phyloP scores from a whole-genome alignment of 1,140 invertebrate genomes.

The Campodea augens region DNA sequence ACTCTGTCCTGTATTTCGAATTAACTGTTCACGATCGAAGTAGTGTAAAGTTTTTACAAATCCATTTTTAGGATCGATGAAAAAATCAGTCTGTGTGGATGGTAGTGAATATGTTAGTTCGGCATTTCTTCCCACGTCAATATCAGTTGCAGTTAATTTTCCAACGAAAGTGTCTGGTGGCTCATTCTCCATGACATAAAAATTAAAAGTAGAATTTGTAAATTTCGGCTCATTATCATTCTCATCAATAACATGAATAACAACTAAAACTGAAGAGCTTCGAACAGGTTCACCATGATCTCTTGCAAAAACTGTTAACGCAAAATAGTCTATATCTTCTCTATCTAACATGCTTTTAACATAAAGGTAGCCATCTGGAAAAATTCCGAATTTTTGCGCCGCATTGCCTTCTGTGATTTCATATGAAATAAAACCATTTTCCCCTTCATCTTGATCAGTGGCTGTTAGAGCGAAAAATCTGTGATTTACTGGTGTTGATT shows the following conservation, averaged over 20 bases:
- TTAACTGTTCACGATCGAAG: constrained; percentile 70
- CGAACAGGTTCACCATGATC: constrained; percentile 54
- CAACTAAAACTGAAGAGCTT: constrained; percentile 61
- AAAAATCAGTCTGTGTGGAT: constrained; percentile 57
- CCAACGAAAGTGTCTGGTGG: constrained; percentile 73
- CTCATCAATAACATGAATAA: constrained; percentile 83
- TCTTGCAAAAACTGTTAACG: constrained; percentile 56
- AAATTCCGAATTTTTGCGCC: constrained; percentile 68
- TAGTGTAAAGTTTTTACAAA: constrained; percentile 67
- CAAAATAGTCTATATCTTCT: constrained; percentile 76
- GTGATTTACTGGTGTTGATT: constrained; percentile 74
- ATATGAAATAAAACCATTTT: constrained; percentile 64
- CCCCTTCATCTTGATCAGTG: constrained; percentile 56
- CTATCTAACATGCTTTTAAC: constrained; percentile 64
- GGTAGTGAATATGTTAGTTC: constrained; percentile 72
- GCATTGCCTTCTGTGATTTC: constrained; percentile 62
- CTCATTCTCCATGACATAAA: constrained; percentile 72
- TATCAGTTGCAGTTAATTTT: constrained; percentile 70
- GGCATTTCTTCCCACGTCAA: constrained; percentile 76
- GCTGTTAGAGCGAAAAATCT: constrained; percentile 71
- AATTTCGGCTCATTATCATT: constrained; percentile 89
- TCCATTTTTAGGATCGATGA: constrained; percentile 73
- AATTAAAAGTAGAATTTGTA: constrained; percentile 63
- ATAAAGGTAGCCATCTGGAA: constrained; percentile 73
- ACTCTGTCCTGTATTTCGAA: constrained; percentile 50